Evolutionary conservation across 30 jellyfish, hydroid and myxozoan genomes (phyloP), one percentile per base, ranked within the genome.

Genomic region (Pelagia noctiluca): DNA sequence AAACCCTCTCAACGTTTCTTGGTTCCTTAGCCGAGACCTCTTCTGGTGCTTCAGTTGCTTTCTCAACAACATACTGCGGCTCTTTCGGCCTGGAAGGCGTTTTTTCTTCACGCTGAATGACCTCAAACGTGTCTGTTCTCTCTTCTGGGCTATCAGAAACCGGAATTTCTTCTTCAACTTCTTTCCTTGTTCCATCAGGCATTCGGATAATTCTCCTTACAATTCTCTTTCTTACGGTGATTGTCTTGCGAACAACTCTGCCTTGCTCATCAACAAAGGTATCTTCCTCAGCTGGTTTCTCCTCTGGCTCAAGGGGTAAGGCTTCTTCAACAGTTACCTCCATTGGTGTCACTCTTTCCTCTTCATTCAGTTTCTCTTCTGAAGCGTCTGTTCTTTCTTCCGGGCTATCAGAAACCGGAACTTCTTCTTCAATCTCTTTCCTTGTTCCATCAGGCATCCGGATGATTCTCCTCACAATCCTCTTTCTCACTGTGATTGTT

Each of bases 401-500:
- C 8, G 77, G 7, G 10, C 13, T n/a, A 48, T 63, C 77, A 3
- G 11, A 4, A 34, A 34, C 52, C 28, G 77, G 49, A 28, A 34
- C 52, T 11, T 28, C 77, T 19, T 52, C 68, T 25, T 63, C 68
- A 34, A 28, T 21, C 19, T 63, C 77, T 11, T 34, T 50, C 28
- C 5, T 30, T 13, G 22, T 52, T 52, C 68, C 68, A 52, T 52
- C 68, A 3, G 68, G 68, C 26, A 52, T 3, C 7, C 68, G 68
- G 12, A 52, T 19, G 26, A 52, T 52, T 52, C 68, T 52, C 68
- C 26, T 52, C 68, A 52, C 68, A 52, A 52, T 52, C 68, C 68
- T 52, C 26, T 8, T 52, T 52, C 68, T 52, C 12, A 52, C 68
- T 19, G 68, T 52, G 16, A 52, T 52, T 19, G 68, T 52, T 30